These are phyloP conservation scores for Hucho hucho DNA, from an alignment of 2,113 vertebrate genomes.

Conservation along the genomic window DNA sequence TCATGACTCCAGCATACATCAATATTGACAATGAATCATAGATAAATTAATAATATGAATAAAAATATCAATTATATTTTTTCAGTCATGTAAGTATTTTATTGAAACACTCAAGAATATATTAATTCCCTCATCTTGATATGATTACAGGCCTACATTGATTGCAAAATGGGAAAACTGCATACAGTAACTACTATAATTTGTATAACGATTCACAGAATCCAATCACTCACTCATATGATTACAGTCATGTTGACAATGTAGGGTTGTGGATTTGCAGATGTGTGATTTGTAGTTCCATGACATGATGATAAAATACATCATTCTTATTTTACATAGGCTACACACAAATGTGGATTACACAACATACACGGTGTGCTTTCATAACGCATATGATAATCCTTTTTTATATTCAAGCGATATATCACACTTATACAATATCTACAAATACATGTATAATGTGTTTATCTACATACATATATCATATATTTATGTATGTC, in stretches of 20 bases:
- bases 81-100: conserved; percentile 14
- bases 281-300: background rate
- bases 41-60: too few relatives aligned
- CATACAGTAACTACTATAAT: background rate
- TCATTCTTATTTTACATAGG: background rate
- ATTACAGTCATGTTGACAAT: conserved; percentile 10
- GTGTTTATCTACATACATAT: background rate
- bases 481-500: background rate
- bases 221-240: conserved; percentile 18
- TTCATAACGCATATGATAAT: conserved; percentile 1
- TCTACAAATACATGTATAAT: conserved; percentile 2
- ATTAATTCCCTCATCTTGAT: conserved; percentile 2
- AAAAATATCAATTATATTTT: too few relatives aligned
- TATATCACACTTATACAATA: background rate
- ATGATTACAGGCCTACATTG: background rate
- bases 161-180: background rate
- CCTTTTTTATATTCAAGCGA: background rate
- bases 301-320: background rate
- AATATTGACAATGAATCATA: too few relatives aligned
- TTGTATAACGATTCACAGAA: conserved; percentile 6
- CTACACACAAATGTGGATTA: background rate
- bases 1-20: too few relatives aligned
- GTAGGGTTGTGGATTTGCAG: conserved; percentile 5
- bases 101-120: conserved; percentile 27
- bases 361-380: background rate